phyloP scores from a whole-genome alignment of 2,113 vertebrate genomes.

The Eulacestoma nigropectus region DNA sequence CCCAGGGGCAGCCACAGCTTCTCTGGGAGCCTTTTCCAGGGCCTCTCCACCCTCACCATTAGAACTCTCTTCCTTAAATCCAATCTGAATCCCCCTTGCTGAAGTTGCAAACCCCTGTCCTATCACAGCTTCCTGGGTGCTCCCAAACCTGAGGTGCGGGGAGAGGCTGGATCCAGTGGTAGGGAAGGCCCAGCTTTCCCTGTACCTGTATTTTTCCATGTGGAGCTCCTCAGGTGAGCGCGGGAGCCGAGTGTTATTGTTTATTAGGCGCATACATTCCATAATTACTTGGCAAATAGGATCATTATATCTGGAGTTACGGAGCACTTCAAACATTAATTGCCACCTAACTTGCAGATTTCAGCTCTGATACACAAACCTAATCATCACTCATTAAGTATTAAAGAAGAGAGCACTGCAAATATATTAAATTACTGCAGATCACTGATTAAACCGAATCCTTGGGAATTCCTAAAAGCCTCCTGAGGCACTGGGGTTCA shows the following conservation, averaged over 20 bases:
- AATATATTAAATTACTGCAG: conserved; percentile 54
- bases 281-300: conserved; percentile 34
- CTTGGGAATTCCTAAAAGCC: conserved; percentile 2
- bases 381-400: conserved; percentile 57
- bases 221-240: not conserved
- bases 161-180: fast-evolving
- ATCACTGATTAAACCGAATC: conserved; percentile 32
- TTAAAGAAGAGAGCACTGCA: conserved; percentile 58
- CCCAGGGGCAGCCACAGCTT: not conserved
- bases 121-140: not conserved
- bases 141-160: not conserved
- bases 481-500: not conserved
- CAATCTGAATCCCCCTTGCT: fast-evolving
- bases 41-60: not conserved
- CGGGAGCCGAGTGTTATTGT: not conserved
- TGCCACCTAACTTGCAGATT: conserved; percentile 48
- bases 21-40: not conserved
- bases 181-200: no score
- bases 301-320: conserved; percentile 46
- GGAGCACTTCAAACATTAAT: conserved; percentile 51
- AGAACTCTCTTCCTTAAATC: not conserved
- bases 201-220: not conserved
- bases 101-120: not conserved
- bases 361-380: conserved; percentile 54
- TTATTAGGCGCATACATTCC: conserved; percentile 21